Evolutionary conservation across 1,140 invertebrate genomes (phyloP).

Genomic region (Pseudoatta argentina): DNA sequence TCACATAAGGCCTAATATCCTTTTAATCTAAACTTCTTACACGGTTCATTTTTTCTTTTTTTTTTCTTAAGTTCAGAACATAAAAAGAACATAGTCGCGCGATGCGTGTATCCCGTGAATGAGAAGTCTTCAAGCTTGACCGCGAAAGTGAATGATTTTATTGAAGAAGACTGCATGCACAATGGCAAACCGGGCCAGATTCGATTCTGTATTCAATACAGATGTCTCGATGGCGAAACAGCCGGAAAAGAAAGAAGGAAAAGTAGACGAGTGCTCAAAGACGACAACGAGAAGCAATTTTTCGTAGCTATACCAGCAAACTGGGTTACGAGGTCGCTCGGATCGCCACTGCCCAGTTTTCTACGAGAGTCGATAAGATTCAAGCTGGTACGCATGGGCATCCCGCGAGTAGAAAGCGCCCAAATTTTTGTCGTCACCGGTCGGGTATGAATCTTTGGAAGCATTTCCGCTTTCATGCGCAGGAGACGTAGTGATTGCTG

Average conservation of each 20-base stretch:
- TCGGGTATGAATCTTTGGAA: constrained; percentile 2
- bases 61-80: too few relatives aligned
- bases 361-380: constrained; percentile 80
- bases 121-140: not conserved
- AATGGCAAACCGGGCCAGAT: not conserved
- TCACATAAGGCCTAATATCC: too few relatives aligned
- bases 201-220: constrained; percentile 57
- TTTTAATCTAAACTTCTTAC: too few relatives aligned
- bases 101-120: not conserved
- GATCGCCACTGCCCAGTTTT: constrained; percentile 75
- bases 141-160: constrained; percentile 64
- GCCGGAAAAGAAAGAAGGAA: constrained; percentile 26
- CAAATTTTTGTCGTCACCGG: constrained; percentile 76
- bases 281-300: constrained; percentile 63
- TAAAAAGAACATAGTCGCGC: too few relatives aligned
- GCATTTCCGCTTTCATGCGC: constrained; percentile 39
- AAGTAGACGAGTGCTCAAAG: constrained; percentile 45
- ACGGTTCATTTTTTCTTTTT: too few relatives aligned
- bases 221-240: not conserved
- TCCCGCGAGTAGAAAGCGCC: constrained; percentile 82
- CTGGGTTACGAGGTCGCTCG: constrained; percentile 74
- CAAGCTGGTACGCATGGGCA: constrained; percentile 76
- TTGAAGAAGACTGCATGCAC: not conserved
- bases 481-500: not conserved
- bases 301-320: constrained; percentile 67